Percentiles rank a stretch among this genome's conserved stretches.
These are phyloP conservation scores for Lycophotia porphyrea DNA, from an alignment of 2,888 invertebrate species.

Conservation along the genomic window DNA sequence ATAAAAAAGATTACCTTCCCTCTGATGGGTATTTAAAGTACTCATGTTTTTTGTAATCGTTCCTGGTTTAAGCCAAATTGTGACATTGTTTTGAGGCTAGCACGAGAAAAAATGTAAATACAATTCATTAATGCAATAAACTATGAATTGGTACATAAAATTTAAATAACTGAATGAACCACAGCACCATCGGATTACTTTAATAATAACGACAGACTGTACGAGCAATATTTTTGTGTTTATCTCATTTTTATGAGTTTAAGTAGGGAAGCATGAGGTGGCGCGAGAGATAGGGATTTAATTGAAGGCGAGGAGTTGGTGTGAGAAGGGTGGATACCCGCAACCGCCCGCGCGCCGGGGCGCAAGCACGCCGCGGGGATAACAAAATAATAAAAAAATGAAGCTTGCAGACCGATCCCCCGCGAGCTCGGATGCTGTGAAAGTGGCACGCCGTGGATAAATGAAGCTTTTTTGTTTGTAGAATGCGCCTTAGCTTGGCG, in stretches of 20 bases:
- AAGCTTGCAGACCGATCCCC: slow-evolving; percentile 83
- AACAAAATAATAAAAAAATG: slow-evolving; percentile 88
- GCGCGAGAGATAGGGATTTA: slow-evolving; percentile 88
- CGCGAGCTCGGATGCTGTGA: slow-evolving; percentile 89
- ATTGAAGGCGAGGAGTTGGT: slow-evolving; percentile 86
- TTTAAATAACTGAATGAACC: slow-evolving; percentile 73
- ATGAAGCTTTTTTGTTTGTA: slow-evolving; percentile 89
- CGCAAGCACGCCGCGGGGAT: slow-evolving; percentile 75
- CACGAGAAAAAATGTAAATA: slow-evolving; percentile 33
- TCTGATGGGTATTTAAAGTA: neutral
- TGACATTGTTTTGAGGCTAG: slow-evolving; percentile 11
- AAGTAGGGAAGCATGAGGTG: slow-evolving; percentile 86
- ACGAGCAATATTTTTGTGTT: slow-evolving; percentile 86
- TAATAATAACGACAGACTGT: slow-evolving; percentile 82
- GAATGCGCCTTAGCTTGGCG: slow-evolving; percentile 87
- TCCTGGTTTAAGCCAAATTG: slow-evolving; percentile 3
- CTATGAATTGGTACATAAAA: slow-evolving; percentile 63
- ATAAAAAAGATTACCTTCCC: neutral
- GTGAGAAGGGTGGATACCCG: slow-evolving; percentile 77
- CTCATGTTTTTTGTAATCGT: neutral
- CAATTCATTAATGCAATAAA: slow-evolving; percentile 62
- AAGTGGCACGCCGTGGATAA: slow-evolving; percentile 90
- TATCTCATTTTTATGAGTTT: slow-evolving; percentile 87
- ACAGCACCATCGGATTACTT: slow-evolving; percentile 74
- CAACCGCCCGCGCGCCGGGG: slow-evolving; percentile 77